A percentile compares a stretch with the other conserved stretches of the same genome.
Conservation (phyloP, 2,797 vertebrate species). For the Pyrocephalus nanus region DNA sequence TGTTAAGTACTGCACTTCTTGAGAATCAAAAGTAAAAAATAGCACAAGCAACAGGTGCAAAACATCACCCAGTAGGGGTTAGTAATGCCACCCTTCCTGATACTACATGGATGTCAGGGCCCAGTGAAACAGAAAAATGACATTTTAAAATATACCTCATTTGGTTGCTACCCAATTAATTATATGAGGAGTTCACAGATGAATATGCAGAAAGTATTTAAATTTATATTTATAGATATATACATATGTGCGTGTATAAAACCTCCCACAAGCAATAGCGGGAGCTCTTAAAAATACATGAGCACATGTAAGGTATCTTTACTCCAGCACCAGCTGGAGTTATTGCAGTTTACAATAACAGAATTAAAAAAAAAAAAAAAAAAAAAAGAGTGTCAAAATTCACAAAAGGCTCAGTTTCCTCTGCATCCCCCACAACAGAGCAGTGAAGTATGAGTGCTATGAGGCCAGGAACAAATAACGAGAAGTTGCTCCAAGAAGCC, state of each 20-base stretch:
- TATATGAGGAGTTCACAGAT: not conserved
- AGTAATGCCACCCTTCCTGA: not conserved
- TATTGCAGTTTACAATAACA: not conserved
- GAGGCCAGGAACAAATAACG: not conserved
- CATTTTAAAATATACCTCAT: not conserved
- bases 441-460: not conserved
- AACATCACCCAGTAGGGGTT: not conserved
- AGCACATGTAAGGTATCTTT: not conserved
- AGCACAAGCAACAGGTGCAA: not conserved
- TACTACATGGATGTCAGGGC: not conserved
- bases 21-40: not conserved
- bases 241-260: not conserved
- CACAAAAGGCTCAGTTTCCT: not conserved
- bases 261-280: not conserved
- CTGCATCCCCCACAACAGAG: not conserved
- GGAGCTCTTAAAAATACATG: not conserved
- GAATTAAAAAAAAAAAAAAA: not conserved
- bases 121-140: not conserved
- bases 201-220: not conserved
- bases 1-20: not conserved
- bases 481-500: not conserved
- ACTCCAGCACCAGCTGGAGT: not conserved
- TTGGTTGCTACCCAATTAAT: not conserved
- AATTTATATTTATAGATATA: not conserved
- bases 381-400: not conserved